These are phyloP conservation scores for Hippocampus kuda DNA, from an alignment of 2,797 vertebrate species.

Conservation along the genomic window DNA sequence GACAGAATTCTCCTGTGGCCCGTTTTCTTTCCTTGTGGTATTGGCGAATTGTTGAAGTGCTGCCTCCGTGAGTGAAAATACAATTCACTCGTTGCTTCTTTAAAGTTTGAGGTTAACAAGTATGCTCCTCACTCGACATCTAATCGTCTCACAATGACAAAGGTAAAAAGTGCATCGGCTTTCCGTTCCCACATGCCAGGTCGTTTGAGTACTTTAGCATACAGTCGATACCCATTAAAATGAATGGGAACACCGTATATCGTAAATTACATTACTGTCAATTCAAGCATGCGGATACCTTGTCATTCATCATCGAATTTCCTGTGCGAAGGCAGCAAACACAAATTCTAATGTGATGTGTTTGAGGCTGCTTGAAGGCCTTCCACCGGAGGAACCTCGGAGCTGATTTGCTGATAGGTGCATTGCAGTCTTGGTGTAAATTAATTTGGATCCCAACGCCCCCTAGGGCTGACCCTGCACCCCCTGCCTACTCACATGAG, in stretches of 20 bases:
- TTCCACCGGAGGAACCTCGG: conserved; percentile 21
- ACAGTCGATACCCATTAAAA: too few relatives aligned
- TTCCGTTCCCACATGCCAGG: too few relatives aligned
- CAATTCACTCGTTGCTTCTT: too few relatives aligned
- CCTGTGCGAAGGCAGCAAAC: conserved; percentile 2
- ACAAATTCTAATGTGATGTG: conserved; percentile 18
- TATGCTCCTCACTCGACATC: too few relatives aligned
- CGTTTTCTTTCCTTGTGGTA: too few relatives aligned
- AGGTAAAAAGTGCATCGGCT: too few relatives aligned
- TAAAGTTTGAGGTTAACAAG: too few relatives aligned
- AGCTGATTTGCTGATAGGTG: conserved; percentile 41
- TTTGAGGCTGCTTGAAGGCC: conserved; percentile 22
- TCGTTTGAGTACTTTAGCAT: too few relatives aligned
- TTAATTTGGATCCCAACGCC: conserved; percentile 48
- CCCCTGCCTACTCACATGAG: conserved; percentile 38
- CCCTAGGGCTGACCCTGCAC: conserved; percentile 38
- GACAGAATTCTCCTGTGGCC: too few relatives aligned
- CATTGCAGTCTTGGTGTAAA: conserved; percentile 39
- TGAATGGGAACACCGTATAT: not conserved
- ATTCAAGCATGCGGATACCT: not conserved
- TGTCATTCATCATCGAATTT: not conserved
- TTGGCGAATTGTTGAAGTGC: too few relatives aligned
- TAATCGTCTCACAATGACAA: too few relatives aligned
- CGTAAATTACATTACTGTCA: not conserved
- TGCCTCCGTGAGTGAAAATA: too few relatives aligned